Conservation (phyloP, 23 tunicate genomes). For the Halocynthia roretzi region DNA sequence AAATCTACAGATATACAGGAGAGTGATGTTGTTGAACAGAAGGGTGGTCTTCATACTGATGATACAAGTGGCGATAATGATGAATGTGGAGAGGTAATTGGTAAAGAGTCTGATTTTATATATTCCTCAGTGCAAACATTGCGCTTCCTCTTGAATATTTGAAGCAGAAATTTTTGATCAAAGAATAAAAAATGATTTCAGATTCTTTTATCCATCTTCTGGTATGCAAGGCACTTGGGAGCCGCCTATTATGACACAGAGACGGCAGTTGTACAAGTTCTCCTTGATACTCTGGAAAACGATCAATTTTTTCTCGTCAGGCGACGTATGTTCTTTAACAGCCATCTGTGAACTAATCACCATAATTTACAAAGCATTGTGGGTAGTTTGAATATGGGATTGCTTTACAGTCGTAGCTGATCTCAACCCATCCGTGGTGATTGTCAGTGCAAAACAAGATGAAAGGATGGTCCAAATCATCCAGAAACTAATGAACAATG, state of each 20-base stretch:
- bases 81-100: too few species aligned
- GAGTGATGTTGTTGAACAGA: background rate
- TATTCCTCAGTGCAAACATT: too few species aligned
- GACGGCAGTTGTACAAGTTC: conserved; percentile 40
- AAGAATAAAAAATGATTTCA: background rate
- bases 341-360: too few species aligned
- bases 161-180: too few species aligned
- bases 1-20: background rate
- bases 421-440: conserved; percentile 40
- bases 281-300: conserved; percentile 50
- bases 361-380: too few species aligned
- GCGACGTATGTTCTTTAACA: background rate
- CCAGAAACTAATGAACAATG: conserved; percentile 18
- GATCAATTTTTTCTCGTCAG: conserved; percentile 29
- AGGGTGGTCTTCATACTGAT: too few species aligned
- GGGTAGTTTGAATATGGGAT: background rate
- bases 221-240: conserved; percentile 51
- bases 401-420: conserved; percentile 38
- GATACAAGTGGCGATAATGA: too few species aligned
- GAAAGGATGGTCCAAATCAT: conserved; percentile 25
- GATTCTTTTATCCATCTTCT: conserved; percentile 25
- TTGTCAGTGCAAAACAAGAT: conserved; percentile 77
- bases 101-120: too few species aligned
- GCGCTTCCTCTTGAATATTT: too few species aligned
- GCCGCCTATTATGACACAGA: conserved; percentile 87